A percentile compares a stretch with the other conserved stretches of the same genome.
These are phyloP conservation scores for Machimus rusticus DNA, from an alignment of 2,888 invertebrate genomes.

Conservation along the genomic window DNA sequence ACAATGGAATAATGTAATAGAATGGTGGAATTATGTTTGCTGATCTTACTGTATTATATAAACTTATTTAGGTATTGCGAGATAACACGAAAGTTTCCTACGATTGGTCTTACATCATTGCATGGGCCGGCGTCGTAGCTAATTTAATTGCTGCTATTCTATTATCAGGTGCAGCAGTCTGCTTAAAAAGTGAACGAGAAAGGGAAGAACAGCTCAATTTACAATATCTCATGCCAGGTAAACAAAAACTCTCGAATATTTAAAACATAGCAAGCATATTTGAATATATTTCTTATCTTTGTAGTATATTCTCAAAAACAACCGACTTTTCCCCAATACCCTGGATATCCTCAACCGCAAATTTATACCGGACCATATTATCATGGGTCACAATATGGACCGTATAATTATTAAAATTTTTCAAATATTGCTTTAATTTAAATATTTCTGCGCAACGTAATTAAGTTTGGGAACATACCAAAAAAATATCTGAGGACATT, in stretches of 20 bases:
- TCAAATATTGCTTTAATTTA: background rate
- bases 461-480: background rate
- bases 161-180: conserved; percentile 93
- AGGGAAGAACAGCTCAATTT: conserved; percentile 95
- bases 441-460: background rate
- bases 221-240: conserved; percentile 98
- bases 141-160: conserved; percentile 90
- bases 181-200: conserved; percentile 91
- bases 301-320: conserved; percentile 93
- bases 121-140: conserved; percentile 95
- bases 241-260: background rate
- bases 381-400: conserved; percentile 91
- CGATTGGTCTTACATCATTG: conserved; percentile 97
- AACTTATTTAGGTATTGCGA: conserved; percentile 74
- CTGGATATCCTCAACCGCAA: conserved; percentile 82
- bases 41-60: background rate
- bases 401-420: conserved; percentile 81
- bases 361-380: conserved; percentile 89
- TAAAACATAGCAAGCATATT: background rate
- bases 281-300: background rate
- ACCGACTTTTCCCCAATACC: conserved; percentile 81
- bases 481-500: background rate
- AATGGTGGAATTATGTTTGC: background rate
- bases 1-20: conserved; percentile 85
- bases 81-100: conserved; percentile 86